Percentiles rank a stretch among this genome's conserved stretches.
phyloP scores from a whole-genome alignment of 2,888 invertebrate species.

The Heterodera filipjevi region DNA sequence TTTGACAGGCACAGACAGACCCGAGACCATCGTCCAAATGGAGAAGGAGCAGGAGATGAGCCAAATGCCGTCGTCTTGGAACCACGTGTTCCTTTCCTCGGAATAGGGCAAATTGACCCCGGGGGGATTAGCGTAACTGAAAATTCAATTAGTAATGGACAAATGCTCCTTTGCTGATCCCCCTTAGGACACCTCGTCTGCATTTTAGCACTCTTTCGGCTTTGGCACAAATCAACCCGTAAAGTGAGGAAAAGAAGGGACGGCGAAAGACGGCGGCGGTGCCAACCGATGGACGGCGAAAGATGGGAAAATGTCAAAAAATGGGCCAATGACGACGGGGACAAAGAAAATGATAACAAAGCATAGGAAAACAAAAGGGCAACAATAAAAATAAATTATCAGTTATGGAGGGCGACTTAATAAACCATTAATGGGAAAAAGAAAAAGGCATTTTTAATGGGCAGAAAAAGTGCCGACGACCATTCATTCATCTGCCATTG shows the following conservation, averaged over 20 bases:
- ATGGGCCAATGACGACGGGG: background rate
- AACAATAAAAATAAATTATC: no score
- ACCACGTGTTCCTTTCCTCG: slow-evolving; percentile 26
- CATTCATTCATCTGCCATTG: no score
- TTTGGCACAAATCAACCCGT: background rate
- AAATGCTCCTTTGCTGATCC: background rate
- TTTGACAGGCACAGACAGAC: no score
- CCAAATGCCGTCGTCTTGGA: slow-evolving; percentile 62
- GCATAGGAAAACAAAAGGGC: no score
- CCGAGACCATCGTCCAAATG: slow-evolving; percentile 63
- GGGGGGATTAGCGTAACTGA: background rate
- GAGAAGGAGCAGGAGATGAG: slow-evolving; percentile 59
- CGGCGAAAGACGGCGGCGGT: background rate
- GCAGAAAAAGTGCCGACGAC: no score
- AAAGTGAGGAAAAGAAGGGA: background rate
- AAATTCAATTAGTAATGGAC: background rate
- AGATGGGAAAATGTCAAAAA: background rate
- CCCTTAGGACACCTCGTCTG: background rate
- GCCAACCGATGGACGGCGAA: background rate
- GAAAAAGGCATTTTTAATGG: no score
- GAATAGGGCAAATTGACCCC: slow-evolving; percentile 16
- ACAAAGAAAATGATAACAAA: background rate
- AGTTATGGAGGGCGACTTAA: no score
- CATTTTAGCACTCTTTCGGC: background rate
- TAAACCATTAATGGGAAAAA: no score